Percentiles rank a stretch among this genome's conserved stretches.
These are phyloP conservation scores for Sitodiplosis mosellana DNA, from an alignment of 1,140 invertebrate genomes.

Conservation along the genomic window DNA sequence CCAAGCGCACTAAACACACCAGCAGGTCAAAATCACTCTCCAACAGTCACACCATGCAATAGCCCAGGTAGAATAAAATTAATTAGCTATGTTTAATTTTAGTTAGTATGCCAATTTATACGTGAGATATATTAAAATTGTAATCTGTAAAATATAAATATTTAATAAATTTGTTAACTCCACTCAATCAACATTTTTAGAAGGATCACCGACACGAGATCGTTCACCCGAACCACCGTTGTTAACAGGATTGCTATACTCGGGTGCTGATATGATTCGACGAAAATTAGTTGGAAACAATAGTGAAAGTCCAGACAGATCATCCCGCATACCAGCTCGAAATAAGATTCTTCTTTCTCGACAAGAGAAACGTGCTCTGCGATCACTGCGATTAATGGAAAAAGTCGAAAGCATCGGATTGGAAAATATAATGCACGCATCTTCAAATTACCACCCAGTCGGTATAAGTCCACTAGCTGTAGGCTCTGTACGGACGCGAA, in stretches of 20 bases:
- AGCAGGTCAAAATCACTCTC: constrained; percentile 44
- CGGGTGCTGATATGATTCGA: constrained; percentile 54
- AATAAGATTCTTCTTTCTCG: constrained; percentile 26
- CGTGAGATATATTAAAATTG: constrained; percentile 28
- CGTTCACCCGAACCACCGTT: constrained; percentile 34
- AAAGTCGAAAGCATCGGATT: constrained; percentile 49
- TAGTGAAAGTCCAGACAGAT: constrained; percentile 16
- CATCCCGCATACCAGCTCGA: constrained; percentile 27
- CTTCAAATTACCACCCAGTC: constrained; percentile 18
- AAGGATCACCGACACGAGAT: constrained; percentile 32
- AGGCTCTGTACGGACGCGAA: constrained; percentile 29
- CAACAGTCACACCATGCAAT: constrained; percentile 68
- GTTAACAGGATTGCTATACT: constrained; percentile 42
- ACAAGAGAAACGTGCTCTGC: constrained; percentile 28
- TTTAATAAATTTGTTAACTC: too few relatives aligned
- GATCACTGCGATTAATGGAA: constrained; percentile 38
- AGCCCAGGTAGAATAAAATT: constrained; percentile 39
- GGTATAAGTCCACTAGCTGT: constrained; percentile 27
- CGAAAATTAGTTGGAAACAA: constrained; percentile 39
- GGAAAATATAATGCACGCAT: constrained; percentile 41
- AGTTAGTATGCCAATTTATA: too few relatives aligned
- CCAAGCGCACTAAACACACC: constrained; percentile 47
- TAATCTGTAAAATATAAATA: too few relatives aligned
- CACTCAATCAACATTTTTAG: constrained; percentile 3
- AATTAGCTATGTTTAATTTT: too few relatives aligned